A percentile compares a stretch with the other conserved stretches of the same genome.
Evolutionary conservation across 2,888 invertebrate genomes (phyloP).

Genomic region (Cactoblastis cactorum): DNA sequence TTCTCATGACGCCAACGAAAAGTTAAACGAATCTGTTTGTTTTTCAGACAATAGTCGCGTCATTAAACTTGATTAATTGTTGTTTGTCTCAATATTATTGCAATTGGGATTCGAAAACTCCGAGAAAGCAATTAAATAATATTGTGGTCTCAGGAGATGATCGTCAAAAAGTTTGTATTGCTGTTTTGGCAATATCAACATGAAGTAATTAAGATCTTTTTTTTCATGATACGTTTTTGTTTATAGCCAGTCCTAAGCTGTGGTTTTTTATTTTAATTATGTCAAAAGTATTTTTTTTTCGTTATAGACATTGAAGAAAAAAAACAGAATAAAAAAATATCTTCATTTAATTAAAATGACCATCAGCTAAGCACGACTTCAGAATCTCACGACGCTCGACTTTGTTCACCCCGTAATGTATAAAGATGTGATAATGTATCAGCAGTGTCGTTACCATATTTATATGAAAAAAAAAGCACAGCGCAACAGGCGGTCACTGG

Average conservation of each 20-base stretch:
- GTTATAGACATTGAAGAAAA: too few species aligned
- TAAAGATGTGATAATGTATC: too few species aligned
- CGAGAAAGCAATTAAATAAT: slow-evolving; percentile 11
- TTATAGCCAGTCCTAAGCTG: too few species aligned
- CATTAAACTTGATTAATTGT: slow-evolving; percentile 11
- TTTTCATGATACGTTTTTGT: neutral
- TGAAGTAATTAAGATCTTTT: slow-evolving; percentile 1
- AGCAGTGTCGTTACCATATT: too few species aligned
- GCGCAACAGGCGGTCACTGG: too few species aligned
- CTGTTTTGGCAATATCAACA: neutral
- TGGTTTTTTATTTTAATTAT: neutral
- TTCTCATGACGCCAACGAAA: neutral
- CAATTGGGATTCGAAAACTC: slow-evolving; percentile 13
- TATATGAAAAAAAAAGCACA: too few species aligned
- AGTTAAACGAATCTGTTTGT: neutral
- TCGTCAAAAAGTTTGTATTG: slow-evolving; percentile 10
- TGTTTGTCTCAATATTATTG: slow-evolving; percentile 10
- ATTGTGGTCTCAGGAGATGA: neutral
- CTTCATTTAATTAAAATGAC: too few species aligned
- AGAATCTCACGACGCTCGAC: too few species aligned
- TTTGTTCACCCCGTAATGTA: too few species aligned
- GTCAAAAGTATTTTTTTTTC: too few species aligned
- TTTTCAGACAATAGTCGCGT: slow-evolving; percentile 1
- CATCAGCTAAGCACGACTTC: too few species aligned
- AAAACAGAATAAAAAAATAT: too few species aligned